Base-by-base conservation (phyloP, 1,140 invertebrate species). In the Vanessa tameamea region DNA sequence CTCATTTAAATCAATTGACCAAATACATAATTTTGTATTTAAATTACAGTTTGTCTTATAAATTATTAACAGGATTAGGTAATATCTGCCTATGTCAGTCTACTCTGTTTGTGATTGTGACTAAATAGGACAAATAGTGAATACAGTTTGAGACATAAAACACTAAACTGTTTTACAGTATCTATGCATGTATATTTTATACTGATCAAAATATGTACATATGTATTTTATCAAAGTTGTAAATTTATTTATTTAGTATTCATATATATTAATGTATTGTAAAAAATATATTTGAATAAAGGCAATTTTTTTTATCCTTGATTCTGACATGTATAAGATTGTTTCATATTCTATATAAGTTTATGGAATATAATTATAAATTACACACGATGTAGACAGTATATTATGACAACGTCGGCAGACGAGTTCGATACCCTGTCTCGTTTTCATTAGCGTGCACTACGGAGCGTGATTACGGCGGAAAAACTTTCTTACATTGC, bases 391-490 rank as follows among this genome's bases (percentile, higher is more conserved):
- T 59, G 14, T 63, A 73, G 64, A 67, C 53, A 51, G 47, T 66
- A 11, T 72, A 69, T 61, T 69, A 69, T 69, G 53, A 47, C 37
- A 20, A 55, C 43, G 37, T n/a, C 47, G 37, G 69, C 73, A 75
- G 73, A 67, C 79, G 79, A 74, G 89, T 88, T 88, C 87, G 80
- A 82, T 87, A 83, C 65, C 84, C 87, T 83, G 78, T 88, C 82
- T 91, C 88, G 86, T 89, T 89, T 89, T 89, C 87, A 88, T 82
- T 85, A 80, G 84, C 86, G 85, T 83, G 84, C 79, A 80, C 72
- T 73, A 77, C 79, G 81, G 78, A 77, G 69, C 73, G 75, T 84
- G 82, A 76, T 82, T 85, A 80, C 82, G 82, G 51, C 79, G 87
- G 82, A 87, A 89, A 84, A 85, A 84, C 81, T 82, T 79, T 78